A percentile compares a stretch with the other conserved stretches of the same genome.
These are phyloP conservation scores for Coptodon bakossiorum DNA, from an alignment of 2,113 vertebrate genomes.

Conservation along the genomic window DNA sequence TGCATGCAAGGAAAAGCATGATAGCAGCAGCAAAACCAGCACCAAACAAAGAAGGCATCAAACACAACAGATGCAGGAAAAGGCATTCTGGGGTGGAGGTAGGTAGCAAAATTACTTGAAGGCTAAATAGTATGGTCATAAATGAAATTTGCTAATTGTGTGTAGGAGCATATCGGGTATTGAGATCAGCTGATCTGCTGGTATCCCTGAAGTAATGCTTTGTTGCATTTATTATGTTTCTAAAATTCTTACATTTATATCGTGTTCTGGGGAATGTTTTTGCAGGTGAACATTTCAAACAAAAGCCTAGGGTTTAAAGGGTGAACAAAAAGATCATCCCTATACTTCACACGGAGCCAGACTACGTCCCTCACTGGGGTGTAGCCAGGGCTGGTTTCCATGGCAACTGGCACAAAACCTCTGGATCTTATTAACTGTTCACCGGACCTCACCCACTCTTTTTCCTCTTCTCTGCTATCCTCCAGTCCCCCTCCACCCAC, in stretches of 20 bases:
- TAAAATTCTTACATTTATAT: accelerated
- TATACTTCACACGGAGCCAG: not conserved
- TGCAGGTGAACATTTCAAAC: not conserved
- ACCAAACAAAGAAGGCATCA: not conserved
- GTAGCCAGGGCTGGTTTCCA: conserved; percentile 45
- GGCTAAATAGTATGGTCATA: not conserved
- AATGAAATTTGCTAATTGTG: not conserved
- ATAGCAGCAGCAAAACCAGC: not conserved
- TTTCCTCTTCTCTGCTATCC: not conserved
- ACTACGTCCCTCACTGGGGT: not conserved
- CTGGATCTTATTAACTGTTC: conserved; percentile 1
- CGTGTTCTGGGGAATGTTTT: not conserved
- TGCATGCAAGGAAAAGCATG: not conserved
- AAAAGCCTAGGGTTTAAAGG: not conserved
- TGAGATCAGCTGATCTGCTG: not conserved
- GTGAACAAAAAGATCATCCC: not conserved
- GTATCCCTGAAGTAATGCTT: not conserved
- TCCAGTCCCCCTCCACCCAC: accelerated
- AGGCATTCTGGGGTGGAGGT: not conserved
- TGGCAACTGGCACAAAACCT: conserved; percentile 41
- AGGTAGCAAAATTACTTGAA: not conserved
- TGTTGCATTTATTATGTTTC: not conserved
- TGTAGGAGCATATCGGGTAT: not conserved
- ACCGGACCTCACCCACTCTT: not conserved
- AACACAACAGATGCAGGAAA: not conserved